phyloP scores from a whole-genome alignment of 1,140 invertebrate species.

The Asobara japonica region DNA sequence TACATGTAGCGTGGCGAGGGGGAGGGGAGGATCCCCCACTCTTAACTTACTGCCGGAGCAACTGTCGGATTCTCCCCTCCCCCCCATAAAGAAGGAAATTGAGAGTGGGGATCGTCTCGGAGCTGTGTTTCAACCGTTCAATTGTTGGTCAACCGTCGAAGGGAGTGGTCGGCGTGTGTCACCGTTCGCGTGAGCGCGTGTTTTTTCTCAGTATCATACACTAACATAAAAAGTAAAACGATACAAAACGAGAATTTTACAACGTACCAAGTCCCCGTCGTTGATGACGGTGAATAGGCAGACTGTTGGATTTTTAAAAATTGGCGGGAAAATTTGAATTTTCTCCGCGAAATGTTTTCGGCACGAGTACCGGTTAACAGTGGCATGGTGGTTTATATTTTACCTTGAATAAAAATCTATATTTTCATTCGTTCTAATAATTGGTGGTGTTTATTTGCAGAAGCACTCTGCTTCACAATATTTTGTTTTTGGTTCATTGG shows the following conservation, averaged over 20 bases:
- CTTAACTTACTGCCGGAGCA: not conserved
- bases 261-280: not conserved
- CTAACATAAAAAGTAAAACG: not conserved
- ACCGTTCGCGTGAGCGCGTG: slow-evolving; percentile 30
- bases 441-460: not conserved
- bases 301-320: not conserved
- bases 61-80: not conserved
- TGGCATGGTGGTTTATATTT: slow-evolving; percentile 42
- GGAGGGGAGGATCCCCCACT: not conserved
- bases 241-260: not conserved
- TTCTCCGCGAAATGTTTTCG: slow-evolving; percentile 13
- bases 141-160: slow-evolving; percentile 52
- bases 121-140: slow-evolving; percentile 44
- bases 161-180: slow-evolving; percentile 42
- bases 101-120: slow-evolving; percentile 12
- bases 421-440: not conserved
- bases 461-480: not conserved
- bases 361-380: slow-evolving; percentile 27
- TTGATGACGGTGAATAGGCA: not conserved
- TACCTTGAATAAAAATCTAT: slow-evolving; percentile 19
- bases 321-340: not conserved
- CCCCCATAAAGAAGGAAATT: not conserved
- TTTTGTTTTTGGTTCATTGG: not conserved
- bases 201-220: slow-evolving; percentile 1
- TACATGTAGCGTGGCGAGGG: not conserved